Evolutionary conservation across 2,113 vertebrate genomes (phyloP), one percentile per base, ranked within the genome.

Genomic region (Lagopus muta): DNA sequence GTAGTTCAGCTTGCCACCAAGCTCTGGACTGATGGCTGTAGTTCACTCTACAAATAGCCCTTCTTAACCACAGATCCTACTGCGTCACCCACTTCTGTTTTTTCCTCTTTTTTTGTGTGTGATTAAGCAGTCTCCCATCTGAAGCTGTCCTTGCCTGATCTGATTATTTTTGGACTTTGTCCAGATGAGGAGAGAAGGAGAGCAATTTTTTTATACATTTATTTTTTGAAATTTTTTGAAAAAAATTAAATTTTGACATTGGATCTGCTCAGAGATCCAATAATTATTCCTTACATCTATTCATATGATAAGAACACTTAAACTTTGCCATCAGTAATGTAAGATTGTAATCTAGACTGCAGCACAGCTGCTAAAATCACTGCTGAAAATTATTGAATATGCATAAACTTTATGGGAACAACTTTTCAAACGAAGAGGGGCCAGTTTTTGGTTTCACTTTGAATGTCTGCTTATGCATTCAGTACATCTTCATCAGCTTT

Each of bases 391-490:
- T 75, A 10, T 24, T 79, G 40, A n/a, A 32, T 60, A n/a, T 40
- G 54, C 82, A 42, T 87, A 61, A 84, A 65, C 27, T 93, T 89
- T 87, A 55, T 64, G 47, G 78, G 65, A 81, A n/a, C 0, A 0
- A 16, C 12, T 84, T 96, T 81, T 89, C 52, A 87, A 76, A 89
- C 65, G 72, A 69, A 79, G 65, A 89, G 58, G 50, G 24, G 27
- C 2, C 3, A 2, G 36, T 86, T 87, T 92, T 85, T 88, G 28
- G 30, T 38, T 89, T 90, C 0, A 0, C 47, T 82, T 83, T 67
- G 93, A 42, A 71, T 77, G 70, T 30, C 40, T 62, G 30, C 34
- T 95, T 89, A 76, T 93, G 52, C 38, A 80, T 93, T 93, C 60
- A 77, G 58, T 79, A 77, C 84, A 87, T 89, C 45, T 58, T 34